phyloP scores from a whole-genome alignment of 2,888 invertebrate species.

The Allacma fusca region DNA sequence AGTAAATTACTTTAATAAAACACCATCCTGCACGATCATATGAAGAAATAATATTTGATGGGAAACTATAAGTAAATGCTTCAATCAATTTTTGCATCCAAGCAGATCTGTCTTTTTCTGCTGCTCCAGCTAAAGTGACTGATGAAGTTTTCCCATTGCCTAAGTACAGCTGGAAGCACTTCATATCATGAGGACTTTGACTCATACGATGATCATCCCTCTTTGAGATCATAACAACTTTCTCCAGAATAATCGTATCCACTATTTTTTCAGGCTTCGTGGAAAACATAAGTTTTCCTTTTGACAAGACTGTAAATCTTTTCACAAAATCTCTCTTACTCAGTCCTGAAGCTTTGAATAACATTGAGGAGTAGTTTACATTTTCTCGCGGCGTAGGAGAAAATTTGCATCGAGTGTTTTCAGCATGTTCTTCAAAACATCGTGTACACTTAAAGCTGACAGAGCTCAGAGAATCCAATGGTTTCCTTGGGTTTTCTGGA shows the following conservation, averaged over 20 bases:
- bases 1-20: slow-evolving; percentile 73
- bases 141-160: slow-evolving; percentile 48
- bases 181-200: slow-evolving; percentile 69
- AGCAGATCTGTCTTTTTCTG: slow-evolving; percentile 66
- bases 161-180: slow-evolving; percentile 70
- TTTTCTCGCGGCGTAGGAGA: slow-evolving; percentile 47
- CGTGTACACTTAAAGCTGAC: slow-evolving; percentile 45
- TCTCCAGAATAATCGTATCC: slow-evolving; percentile 75
- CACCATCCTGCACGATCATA: slow-evolving; percentile 83
- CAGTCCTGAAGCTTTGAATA: slow-evolving; percentile 56
- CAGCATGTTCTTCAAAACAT: slow-evolving; percentile 54
- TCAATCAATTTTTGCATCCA: slow-evolving; percentile 85
- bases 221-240: slow-evolving; percentile 65
- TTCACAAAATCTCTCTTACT: slow-evolving; percentile 76
- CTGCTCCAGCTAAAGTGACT: slow-evolving; percentile 62
- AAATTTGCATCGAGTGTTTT: slow-evolving; percentile 51
- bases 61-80: slow-evolving; percentile 74
- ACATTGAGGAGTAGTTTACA: slow-evolving; percentile 53
- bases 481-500: slow-evolving; percentile 49
- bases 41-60: slow-evolving; percentile 74
- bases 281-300: slow-evolving; percentile 73
- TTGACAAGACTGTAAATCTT: slow-evolving; percentile 76
- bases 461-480: slow-evolving; percentile 24
- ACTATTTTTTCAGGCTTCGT: slow-evolving; percentile 73
- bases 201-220: slow-evolving; percentile 62